A percentile compares a stretch with the other conserved stretches of the same genome.
Evolutionary conservation across 2,888 invertebrate genomes (phyloP).

Genomic region (Pocota personata): DNA sequence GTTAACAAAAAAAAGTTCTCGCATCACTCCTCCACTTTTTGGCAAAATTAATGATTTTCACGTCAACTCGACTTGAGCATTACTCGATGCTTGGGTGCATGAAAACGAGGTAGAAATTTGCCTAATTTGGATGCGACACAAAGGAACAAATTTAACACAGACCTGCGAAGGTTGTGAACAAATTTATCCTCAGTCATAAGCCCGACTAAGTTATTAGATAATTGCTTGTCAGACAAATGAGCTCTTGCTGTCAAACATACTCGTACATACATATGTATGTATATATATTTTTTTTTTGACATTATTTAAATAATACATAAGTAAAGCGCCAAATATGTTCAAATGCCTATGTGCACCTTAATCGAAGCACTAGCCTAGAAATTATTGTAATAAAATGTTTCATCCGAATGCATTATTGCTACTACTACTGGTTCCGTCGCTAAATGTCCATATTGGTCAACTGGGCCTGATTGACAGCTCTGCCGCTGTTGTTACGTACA

Average conservation of each 20-base stretch:
- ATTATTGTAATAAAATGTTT: conserved; percentile 64
- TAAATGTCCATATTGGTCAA: conserved; percentile 62
- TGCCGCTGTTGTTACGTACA: conserved; percentile 6
- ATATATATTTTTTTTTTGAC: conserved; percentile 11
- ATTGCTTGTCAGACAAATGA: conserved; percentile 54
- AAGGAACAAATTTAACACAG: conserved; percentile 26
- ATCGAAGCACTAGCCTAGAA: conserved; percentile 64
- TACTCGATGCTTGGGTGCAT: conserved; percentile 32
- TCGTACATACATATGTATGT: too few relatives aligned
- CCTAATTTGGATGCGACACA: conserved; percentile 46
- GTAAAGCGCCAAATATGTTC: conserved; percentile 53
- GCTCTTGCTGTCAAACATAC: conserved; percentile 65
- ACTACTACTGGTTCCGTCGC: conserved; percentile 58
- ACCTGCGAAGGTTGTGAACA: neutral
- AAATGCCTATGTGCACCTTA: conserved; percentile 39
- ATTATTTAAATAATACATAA: conserved; percentile 54
- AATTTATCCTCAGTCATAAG: conserved; percentile 8
- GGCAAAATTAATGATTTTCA: conserved; percentile 56
- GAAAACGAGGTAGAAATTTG: conserved; percentile 40
- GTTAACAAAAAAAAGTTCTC: conserved; percentile 12
- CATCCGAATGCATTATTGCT: conserved; percentile 29
- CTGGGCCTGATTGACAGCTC: conserved; percentile 66
- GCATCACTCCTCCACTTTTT: conserved; percentile 67
- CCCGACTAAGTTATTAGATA: conserved; percentile 9
- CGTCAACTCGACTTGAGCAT: conserved; percentile 52